Base-by-base conservation (phyloP, 2,113 vertebrate species). In the Cricetomys ansorgei region DNA sequence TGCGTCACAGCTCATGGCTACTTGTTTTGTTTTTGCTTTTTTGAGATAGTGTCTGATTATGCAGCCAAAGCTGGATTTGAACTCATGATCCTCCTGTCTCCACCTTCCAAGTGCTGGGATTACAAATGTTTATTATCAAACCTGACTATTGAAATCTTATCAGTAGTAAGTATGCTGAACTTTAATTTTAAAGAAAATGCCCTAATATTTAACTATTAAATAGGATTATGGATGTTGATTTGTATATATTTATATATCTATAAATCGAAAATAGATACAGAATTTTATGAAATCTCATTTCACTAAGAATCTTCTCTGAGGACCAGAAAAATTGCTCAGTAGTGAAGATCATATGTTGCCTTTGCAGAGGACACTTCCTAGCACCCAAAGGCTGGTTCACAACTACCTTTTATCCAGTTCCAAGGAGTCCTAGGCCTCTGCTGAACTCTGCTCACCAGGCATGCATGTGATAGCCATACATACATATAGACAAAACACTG, bases 211-310 rank as follows among this genome's bases (percentile, higher is more conserved):
- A 15, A 59, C 25, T 9, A 92, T 25, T 29, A 50, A 81, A 75
- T 9, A 83, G 40, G 23, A 93, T 81, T 48, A 31, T 53, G 23
- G 48, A 64, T 80, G 3, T 31, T 91, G 16, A 73, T 57, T 88
- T 87, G 7, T 55, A 92, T 43, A 23, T 79, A 5, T 37, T 57
- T 57, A 31, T 59, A 27, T 85, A 69, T 62, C 25, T 67, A 69
- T 16, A 81, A 37, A 4, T 64, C 67, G 92, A 45, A 17, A 89
- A 79, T 64, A 1, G 31, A 77, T 92, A 94, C 1, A 76, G 7
- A 95, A 94, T 88, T 92, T 92, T 11, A 92, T 53, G 92, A 94
- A 92, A 80, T 34, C 31, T 40, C 59, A 94, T 89, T 89, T 94
- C 25, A 75, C 57, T 64, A n/a, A 80, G 77, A 80, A 55, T 55